Conservation (phyloP, 2,888 invertebrate genomes). For the Apamea sordens region DNA sequence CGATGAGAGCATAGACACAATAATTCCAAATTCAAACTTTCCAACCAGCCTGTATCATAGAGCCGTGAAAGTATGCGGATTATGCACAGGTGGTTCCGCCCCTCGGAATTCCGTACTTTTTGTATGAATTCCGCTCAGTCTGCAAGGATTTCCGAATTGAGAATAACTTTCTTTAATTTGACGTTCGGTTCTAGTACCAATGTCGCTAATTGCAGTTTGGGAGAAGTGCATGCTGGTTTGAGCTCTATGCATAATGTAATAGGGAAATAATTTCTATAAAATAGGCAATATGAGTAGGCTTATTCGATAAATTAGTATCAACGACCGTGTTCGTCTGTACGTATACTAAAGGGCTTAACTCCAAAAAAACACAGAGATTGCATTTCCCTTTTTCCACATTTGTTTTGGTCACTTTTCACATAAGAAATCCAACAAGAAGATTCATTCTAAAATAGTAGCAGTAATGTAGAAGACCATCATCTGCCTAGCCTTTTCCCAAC, state of each 20-base stretch:
- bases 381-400: neutral
- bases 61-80: conserved; percentile 76
- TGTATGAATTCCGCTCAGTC: conserved; percentile 71
- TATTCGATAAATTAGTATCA: neutral
- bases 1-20: neutral
- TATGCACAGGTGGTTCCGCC: conserved; percentile 88
- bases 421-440: neutral
- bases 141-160: conserved; percentile 65
- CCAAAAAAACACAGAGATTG: neutral
- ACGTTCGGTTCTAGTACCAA: conserved; percentile 51
- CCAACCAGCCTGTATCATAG: conserved; percentile 56
- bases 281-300: neutral
- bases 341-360: neutral
- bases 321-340: neutral
- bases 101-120: conserved; percentile 83
- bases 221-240: conserved; percentile 10
- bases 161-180: conserved; percentile 67
- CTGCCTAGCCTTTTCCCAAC: no score
- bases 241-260: neutral
- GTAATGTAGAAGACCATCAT: neutral
- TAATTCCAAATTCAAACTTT: conserved; percentile 30
- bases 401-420: neutral
- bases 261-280: neutral
- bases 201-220: conserved; percentile 59
- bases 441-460: neutral